Percentiles rank a stretch among this genome's conserved stretches.
Conservation (phyloP, 2,113 vertebrate species). For the Pipra filicauda region DNA sequence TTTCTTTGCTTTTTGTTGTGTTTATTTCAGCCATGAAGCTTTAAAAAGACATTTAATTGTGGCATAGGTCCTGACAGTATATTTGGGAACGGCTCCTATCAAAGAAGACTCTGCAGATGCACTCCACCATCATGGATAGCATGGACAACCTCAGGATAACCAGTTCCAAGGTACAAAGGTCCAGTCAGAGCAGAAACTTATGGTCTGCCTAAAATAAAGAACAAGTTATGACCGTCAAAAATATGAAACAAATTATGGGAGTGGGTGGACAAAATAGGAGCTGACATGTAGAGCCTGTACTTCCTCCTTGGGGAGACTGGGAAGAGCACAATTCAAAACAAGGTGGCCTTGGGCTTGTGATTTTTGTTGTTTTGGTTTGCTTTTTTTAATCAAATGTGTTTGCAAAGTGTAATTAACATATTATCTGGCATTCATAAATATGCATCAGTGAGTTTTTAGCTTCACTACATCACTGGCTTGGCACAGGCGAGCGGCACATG, state of each 20-base stretch:
- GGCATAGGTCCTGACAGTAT: neutral
- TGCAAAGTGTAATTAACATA: neutral
- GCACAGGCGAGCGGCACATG: neutral
- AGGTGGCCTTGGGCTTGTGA: neutral
- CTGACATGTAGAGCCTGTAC: neutral
- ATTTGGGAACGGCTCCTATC: neutral
- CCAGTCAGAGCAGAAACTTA: neutral
- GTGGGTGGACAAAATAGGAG: neutral
- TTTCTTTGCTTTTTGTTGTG: neutral
- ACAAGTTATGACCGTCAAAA: neutral
- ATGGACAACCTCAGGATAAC: neutral
- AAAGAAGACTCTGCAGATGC: neutral
- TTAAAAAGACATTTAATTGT: neutral
- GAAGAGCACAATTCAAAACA: neutral
- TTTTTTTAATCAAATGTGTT: neutral
- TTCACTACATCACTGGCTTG: neutral
- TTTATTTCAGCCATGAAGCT: neutral
- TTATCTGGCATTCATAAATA: neutral
- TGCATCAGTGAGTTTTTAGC: neutral
- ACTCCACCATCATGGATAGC: rapidly evolving
- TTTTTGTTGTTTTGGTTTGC: neutral
- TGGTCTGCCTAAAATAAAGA: neutral
- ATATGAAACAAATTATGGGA: neutral
- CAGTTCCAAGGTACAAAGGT: neutral
- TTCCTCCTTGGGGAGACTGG: neutral